Evolutionary conservation across 2,113 vertebrate species (phyloP), one percentile per base, ranked within the genome.

Genomic region (Sitta europaea): DNA sequence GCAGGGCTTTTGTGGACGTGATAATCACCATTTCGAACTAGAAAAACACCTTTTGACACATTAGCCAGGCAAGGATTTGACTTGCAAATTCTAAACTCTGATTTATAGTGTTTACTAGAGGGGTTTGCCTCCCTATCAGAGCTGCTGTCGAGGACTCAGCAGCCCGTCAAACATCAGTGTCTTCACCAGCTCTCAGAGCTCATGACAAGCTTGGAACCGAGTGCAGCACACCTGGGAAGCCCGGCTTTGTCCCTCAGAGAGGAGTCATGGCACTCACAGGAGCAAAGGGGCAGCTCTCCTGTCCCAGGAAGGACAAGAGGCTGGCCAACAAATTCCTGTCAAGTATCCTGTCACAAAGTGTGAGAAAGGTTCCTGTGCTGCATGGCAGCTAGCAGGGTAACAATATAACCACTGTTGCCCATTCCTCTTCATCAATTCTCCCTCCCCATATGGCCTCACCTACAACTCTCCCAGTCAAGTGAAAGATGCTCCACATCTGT

Each of bases 231-330:
- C 17, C 33, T 66, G 15, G 23, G 12, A 91, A 88, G 12, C 18
- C 35, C 1, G 1, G 5, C 10, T 70, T 51, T 70, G 33, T 59
- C 29, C 33, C 35, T 65, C 59, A 68, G 22, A 42, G 25, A 48
- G 47, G 18, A 81, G 10, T 4, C 0, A 0, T 55, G 35, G 14
- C 25, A 42, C 4, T 1, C 2, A 1, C 43, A 29, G 10, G 35
- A 27, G 43, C 31, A 24, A 45, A 76, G 33, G n/a, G 10, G 10
- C 14, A 63, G 12, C 14, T 57, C 58, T 76, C 15, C 29, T 10
- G 11, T 25, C 36, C 33, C 27, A 66, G 53, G 45, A 62, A 75
- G 31, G 27, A 74, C 1, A 2, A 78, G 33, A 43, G 16, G 14
- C 35, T 1, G 5, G 73, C 22, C 7, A 5, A 36, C 36, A 61